Evolutionary conservation across 2,113 vertebrate genomes (phyloP).

Genomic region (Hymenochirus boettgeri): DNA sequence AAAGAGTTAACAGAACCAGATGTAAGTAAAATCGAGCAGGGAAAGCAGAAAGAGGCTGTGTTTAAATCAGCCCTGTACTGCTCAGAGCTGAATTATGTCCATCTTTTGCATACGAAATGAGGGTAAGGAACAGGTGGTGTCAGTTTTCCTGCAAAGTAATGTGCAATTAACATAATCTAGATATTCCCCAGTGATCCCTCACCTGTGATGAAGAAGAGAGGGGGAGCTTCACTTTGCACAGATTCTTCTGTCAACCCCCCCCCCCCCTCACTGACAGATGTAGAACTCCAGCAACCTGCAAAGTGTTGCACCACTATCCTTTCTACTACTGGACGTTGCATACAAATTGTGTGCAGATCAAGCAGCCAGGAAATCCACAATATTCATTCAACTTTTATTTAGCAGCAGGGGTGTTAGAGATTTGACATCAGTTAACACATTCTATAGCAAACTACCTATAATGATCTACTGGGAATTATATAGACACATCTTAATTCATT

Average conservation of each 20-base stretch:
- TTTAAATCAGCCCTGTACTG: constrained; percentile 35
- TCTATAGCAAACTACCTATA: constrained; percentile 10
- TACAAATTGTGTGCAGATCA: too few relatives aligned
- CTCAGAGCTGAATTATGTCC: constrained; percentile 37
- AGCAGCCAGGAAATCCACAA: too few relatives aligned
- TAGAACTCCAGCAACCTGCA: not conserved
- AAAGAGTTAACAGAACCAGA: constrained; percentile 34
- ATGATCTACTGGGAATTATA: too few relatives aligned
- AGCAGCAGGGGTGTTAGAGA: too few relatives aligned
- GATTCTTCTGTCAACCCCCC: constrained; percentile 26
- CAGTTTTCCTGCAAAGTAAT: constrained; percentile 38
- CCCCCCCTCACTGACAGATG: constrained; percentile 15
- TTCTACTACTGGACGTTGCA: too few relatives aligned
- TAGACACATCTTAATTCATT: too few relatives aligned
- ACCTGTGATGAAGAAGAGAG: constrained; percentile 33
- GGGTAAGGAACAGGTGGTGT: constrained; percentile 42
- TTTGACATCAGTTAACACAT: not conserved
- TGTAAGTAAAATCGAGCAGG: constrained; percentile 22
- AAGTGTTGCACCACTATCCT: too few relatives aligned
- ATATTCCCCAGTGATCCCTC: constrained; percentile 40
- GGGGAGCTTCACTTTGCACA: constrained; percentile 6
- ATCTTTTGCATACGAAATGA: constrained; percentile 40
- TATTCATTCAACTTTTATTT: too few relatives aligned
- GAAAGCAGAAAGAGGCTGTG: constrained; percentile 15
- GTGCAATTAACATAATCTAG: constrained; percentile 43